A percentile compares a stretch with the other conserved stretches of the same genome.
Evolutionary conservation across 2,113 vertebrate species (phyloP).

Genomic region (Ceyx melanurus): DNA sequence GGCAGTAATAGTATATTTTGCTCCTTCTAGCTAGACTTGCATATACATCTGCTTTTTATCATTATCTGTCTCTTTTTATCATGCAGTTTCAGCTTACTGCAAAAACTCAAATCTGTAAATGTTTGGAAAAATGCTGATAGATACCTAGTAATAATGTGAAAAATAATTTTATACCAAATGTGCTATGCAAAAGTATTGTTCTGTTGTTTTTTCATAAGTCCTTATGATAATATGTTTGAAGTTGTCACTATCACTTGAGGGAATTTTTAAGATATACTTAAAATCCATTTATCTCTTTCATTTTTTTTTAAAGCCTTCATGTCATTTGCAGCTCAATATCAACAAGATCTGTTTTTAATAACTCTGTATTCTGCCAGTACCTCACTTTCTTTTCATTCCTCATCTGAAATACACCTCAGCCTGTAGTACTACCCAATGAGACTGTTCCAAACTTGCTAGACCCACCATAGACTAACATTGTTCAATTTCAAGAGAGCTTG

Average conservation of each 20-base stretch:
- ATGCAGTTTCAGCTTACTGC: conserved; percentile 64
- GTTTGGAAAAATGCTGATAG: conserved; percentile 63
- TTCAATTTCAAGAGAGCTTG: conserved; percentile 1
- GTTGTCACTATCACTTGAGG: conserved; percentile 18
- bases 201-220: conserved; percentile 11
- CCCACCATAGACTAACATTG: not conserved
- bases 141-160: conserved; percentile 68
- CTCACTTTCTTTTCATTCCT: not conserved
- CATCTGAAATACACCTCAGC: not conserved
- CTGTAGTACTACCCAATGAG: not conserved
- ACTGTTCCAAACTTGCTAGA: not conserved
- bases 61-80: conserved; percentile 77
- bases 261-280: conserved; percentile 33
- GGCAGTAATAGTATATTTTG: conserved; percentile 50
- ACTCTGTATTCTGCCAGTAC: not conserved
- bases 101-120: conserved; percentile 68
- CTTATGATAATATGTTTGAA: conserved; percentile 58
- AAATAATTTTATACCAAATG: conserved; percentile 62
- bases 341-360: conserved; percentile 22
- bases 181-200: conserved; percentile 44
- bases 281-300: conserved; percentile 8
- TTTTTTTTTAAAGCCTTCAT: conserved; percentile 18
- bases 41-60: conserved; percentile 72
- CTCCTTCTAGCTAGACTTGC: conserved; percentile 73
- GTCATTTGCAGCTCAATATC: conserved; percentile 15